A percentile compares a stretch with the other conserved stretches of the same genome.
Evolutionary conservation across 2,888 invertebrate species (phyloP).

Genomic region (Dendrolimus pini): DNA sequence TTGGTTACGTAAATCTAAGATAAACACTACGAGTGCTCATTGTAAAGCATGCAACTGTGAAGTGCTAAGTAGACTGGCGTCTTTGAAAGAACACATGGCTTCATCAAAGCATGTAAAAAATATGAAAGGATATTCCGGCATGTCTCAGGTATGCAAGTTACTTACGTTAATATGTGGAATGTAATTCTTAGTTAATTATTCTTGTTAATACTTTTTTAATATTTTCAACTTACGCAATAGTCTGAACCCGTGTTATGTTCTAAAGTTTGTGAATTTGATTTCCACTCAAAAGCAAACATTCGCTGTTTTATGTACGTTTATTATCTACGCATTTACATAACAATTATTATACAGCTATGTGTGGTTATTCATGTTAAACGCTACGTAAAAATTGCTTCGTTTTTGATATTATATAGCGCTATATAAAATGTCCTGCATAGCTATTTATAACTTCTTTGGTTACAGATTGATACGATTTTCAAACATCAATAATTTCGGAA

Average conservation of each 20-base stretch:
- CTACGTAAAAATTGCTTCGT: too few species aligned
- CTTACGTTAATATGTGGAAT: too few species aligned
- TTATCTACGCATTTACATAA: not conserved
- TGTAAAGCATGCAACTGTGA: slow-evolving; percentile 2
- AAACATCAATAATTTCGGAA: slow-evolving; percentile 5
- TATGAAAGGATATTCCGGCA: too few species aligned
- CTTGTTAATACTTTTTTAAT: slow-evolving; percentile 6
- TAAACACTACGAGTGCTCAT: slow-evolving; percentile 2
- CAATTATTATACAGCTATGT: not conserved
- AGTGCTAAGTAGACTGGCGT: slow-evolving; percentile 2
- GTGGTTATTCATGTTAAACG: not conserved
- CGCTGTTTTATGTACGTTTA: slow-evolving; percentile 1
- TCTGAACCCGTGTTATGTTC: slow-evolving; percentile 1
- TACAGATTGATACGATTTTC: slow-evolving; percentile 7
- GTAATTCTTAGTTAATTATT: not conserved
- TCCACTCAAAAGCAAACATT: slow-evolving; percentile 4
- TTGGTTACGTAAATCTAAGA: not conserved
- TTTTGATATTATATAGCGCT: too few species aligned
- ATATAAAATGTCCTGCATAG: not conserved
- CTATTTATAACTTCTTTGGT: not conserved
- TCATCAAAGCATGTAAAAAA: not conserved
- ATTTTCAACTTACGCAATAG: slow-evolving; percentile 1
- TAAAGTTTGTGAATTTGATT: slow-evolving; percentile 2
- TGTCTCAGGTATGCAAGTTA: too few species aligned
- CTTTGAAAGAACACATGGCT: slow-evolving; percentile 2